Percentiles rank a stretch among this genome's conserved stretches.
phyloP scores from a whole-genome alignment of 2,113 vertebrate species.

The Phaetusa simplex region DNA sequence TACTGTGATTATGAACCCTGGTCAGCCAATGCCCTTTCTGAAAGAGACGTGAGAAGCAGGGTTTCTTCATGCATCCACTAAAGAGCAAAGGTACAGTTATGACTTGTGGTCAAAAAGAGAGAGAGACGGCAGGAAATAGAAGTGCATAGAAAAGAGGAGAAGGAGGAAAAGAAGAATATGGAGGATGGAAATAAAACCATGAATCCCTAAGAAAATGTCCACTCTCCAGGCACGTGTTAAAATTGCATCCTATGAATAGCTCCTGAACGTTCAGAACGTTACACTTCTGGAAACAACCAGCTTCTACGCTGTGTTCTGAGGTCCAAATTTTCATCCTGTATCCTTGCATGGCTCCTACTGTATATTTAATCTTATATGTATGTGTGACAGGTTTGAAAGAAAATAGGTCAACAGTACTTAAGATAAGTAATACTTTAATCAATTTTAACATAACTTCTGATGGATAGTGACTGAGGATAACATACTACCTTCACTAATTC shows the following conservation, averaged over 20 bases:
- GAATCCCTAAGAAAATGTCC: neutral
- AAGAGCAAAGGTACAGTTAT: neutral
- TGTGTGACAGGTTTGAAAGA: constrained; percentile 50
- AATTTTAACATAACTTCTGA: constrained; percentile 62
- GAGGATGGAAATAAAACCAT: neutral
- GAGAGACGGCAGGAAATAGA: neutral
- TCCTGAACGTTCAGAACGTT: neutral
- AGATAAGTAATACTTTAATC: constrained; percentile 68
- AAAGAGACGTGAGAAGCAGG: neutral
- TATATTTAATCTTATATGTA: constrained; percentile 38
- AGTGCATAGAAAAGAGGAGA: neutral
- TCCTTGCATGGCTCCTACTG: neutral
- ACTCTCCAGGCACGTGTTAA: neutral
- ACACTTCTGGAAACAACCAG: neutral
- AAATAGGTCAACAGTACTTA: constrained; percentile 71
- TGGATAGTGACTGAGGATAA: constrained; percentile 43
- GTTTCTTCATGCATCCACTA: neutral
- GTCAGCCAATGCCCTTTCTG: neutral
- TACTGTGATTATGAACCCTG: neutral
- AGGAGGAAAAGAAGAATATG: neutral
- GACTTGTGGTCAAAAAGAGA: neutral
- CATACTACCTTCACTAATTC: constrained; percentile 42
- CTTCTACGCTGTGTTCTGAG: neutral
- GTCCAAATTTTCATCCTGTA: neutral
- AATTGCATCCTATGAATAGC: neutral